Evolutionary conservation across 2,113 vertebrate species (phyloP).

Genomic region (Apus apus): DNA sequence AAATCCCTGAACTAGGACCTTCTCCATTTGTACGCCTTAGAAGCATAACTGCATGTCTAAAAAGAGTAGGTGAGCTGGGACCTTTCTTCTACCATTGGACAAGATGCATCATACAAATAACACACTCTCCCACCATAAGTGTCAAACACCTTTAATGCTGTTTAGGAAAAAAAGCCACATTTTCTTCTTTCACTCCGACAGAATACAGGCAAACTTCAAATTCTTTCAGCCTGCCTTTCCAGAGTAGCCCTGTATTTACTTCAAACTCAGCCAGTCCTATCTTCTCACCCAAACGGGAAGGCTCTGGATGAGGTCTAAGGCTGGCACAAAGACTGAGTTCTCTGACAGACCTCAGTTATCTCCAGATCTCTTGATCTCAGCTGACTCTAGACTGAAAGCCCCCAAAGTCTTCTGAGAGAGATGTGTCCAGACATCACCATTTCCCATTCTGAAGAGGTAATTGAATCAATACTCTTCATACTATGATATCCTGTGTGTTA

Average conservation of each 20-base stretch:
- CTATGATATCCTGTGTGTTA: not conserved
- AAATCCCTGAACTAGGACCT: not conserved
- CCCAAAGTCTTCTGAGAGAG: not conserved
- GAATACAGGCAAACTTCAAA: not conserved
- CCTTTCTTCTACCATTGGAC: not conserved
- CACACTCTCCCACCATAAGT: not conserved
- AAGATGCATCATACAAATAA: not conserved
- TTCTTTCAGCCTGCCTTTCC: not conserved
- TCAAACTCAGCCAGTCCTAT: not conserved
- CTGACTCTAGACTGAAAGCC: not conserved
- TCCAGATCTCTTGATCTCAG: not conserved
- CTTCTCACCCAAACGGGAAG: not conserved
- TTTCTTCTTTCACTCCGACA: not conserved
- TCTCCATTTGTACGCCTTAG: not conserved
- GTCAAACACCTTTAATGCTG: not conserved
- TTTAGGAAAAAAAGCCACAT: not conserved
- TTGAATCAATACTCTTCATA: not conserved
- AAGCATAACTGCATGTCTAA: not conserved
- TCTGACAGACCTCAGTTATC: not conserved
- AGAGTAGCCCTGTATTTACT: not conserved
- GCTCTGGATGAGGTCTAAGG: not conserved
- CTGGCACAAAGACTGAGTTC: not conserved
- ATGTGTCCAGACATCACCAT: not conserved
- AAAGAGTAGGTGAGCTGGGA: not conserved
- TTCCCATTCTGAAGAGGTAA: not conserved